phyloP scores from a whole-genome alignment of 2,888 invertebrate species.

The Dryadula phaetusa region DNA sequence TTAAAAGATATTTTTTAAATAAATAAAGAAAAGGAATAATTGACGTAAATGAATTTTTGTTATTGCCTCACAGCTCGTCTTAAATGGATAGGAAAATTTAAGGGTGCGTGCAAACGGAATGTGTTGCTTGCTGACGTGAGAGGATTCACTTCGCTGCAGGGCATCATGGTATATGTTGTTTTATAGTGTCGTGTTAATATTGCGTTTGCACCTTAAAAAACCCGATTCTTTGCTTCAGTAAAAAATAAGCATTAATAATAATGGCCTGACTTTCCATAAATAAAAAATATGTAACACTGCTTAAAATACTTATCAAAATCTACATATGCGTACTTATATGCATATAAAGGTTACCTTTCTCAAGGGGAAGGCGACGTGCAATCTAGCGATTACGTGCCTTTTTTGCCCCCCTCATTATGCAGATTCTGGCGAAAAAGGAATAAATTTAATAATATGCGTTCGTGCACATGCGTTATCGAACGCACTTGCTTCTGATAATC shows the following conservation, averaged over 20 bases:
- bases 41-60: not conserved
- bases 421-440: constrained; percentile 83
- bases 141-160: constrained; percentile 59
- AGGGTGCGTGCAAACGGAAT: constrained; percentile 47
- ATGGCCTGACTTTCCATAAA: constrained; percentile 54
- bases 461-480: constrained; percentile 83
- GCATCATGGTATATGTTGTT: constrained; percentile 58
- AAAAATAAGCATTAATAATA: constrained; percentile 65
- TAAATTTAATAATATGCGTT: constrained; percentile 83
- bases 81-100: constrained; percentile 35
- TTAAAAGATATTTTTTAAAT: no score
- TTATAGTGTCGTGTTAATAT: constrained; percentile 51
- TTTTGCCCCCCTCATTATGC: constrained; percentile 82
- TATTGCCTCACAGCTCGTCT: constrained; percentile 25
- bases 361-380: constrained; percentile 74
- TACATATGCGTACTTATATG: constrained; percentile 60
- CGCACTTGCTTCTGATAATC: constrained; percentile 84
- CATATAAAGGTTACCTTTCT: constrained; percentile 75
- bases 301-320: constrained; percentile 73
- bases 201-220: constrained; percentile 49
- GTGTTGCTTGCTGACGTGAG: constrained; percentile 50
- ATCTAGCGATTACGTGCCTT: constrained; percentile 80
- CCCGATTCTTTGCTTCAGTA: constrained; percentile 61
- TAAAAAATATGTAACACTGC: constrained; percentile 37
- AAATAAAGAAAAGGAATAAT: no score